phyloP scores from a whole-genome alignment of 2,888 invertebrate species.

The Pseudococcus longispinus region DNA sequence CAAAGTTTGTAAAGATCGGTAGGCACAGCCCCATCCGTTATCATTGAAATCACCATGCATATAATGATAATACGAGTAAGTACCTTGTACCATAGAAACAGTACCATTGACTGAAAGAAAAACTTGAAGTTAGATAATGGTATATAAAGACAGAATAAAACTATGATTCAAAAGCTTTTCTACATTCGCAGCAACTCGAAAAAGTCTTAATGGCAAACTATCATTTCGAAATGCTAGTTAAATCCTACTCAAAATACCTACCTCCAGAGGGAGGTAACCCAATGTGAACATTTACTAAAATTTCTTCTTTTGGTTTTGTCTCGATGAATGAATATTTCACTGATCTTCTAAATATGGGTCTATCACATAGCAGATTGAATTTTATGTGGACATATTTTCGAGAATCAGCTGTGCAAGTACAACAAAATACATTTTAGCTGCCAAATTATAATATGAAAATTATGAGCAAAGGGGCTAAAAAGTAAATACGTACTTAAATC shows the following conservation, averaged over 20 bases:
- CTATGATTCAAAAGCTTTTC: background rate
- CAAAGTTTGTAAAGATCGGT: constrained; percentile 94
- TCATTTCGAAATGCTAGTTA: no score
- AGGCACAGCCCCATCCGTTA: constrained; percentile 99
- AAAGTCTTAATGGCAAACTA: no score
- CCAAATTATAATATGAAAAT: background rate
- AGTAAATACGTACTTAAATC: constrained; percentile 43
- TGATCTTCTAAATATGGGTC: constrained; percentile 78
- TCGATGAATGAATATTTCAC: constrained; percentile 69
- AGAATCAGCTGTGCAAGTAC: constrained; percentile 54
- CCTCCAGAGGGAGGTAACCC: constrained; percentile 65
- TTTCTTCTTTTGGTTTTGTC: constrained; percentile 64
- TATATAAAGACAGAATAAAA: background rate
- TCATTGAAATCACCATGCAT: constrained; percentile 94
- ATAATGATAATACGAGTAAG: constrained; percentile 95
- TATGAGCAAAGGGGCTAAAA: background rate
- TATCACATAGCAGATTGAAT: constrained; percentile 72
- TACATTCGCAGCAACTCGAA: no score
- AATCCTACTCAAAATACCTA: constrained; percentile 59
- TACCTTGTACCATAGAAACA: constrained; percentile 73
- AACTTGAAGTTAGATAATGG: constrained; percentile 4
- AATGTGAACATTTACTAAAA: constrained; percentile 78
- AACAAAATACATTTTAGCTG: background rate
- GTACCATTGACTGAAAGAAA: constrained; percentile 59
- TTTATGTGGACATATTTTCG: constrained; percentile 75